phyloP scores from a whole-genome alignment of 2,888 invertebrate species.

The Ceratothoa steindachneri region DNA sequence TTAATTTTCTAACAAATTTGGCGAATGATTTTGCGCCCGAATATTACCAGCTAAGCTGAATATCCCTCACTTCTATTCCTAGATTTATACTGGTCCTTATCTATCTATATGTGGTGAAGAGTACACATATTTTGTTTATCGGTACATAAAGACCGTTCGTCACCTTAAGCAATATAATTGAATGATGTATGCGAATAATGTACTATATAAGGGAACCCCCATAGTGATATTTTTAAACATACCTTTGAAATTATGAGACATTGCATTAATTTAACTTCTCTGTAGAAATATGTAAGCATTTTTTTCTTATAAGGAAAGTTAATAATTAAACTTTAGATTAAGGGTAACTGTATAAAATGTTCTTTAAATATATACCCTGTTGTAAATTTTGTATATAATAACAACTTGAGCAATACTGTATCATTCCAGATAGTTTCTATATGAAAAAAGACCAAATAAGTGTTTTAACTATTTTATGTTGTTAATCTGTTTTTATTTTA shows the following conservation, averaged over 20 bases:
- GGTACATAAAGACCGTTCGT: no score
- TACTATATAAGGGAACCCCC: background rate
- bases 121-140: no score
- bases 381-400: background rate
- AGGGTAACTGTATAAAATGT: no score
- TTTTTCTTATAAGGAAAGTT: background rate
- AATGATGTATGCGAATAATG: background rate
- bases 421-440: background rate
- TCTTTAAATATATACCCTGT: no score
- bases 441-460: background rate
- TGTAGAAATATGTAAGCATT: background rate
- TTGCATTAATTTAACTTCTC: background rate
- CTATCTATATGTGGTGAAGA: no score
- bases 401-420: background rate
- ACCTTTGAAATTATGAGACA: background rate
- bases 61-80: background rate
- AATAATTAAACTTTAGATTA: background rate
- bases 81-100: no score
- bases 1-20: conserved; percentile 85
- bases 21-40: conserved; percentile 90
- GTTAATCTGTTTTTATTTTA: no score
- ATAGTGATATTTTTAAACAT: background rate
- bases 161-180: no score
- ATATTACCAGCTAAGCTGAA: conserved; percentile 72
- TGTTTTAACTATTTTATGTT: no score